Evolutionary conservation across 2,888 invertebrate species (phyloP).

Genomic region (Sympetrum striolatum): DNA sequence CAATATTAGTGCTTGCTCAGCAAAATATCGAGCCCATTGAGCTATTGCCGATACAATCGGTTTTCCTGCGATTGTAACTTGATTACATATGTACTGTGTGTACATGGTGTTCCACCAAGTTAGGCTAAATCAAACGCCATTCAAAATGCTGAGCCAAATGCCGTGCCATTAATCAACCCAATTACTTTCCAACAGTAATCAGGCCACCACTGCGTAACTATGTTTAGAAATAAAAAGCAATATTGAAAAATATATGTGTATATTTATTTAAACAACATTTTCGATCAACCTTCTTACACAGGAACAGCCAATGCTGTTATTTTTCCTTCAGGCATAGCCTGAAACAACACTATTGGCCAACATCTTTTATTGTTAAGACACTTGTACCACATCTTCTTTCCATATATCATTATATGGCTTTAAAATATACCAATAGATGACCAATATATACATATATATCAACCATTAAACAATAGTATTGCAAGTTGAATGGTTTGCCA

Average conservation of each 20-base stretch:
- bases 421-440: background rate
- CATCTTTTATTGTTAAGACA: slow-evolving; percentile 37
- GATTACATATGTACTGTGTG: too few relatives aligned
- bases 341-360: slow-evolving; percentile 39
- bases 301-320: slow-evolving; percentile 25
- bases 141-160: too few relatives aligned
- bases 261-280: slow-evolving; percentile 45
- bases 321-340: slow-evolving; percentile 26
- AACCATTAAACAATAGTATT: slow-evolving; percentile 19
- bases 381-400: slow-evolving; percentile 25
- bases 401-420: background rate
- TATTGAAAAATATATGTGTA: slow-evolving; percentile 31
- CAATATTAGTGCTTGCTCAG: too few relatives aligned
- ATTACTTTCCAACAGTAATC: too few relatives aligned
- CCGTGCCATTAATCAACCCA: too few relatives aligned
- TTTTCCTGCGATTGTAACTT: too few relatives aligned
- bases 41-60: too few relatives aligned
- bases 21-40: too few relatives aligned
- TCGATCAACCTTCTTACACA: slow-evolving; percentile 32
- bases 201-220: too few relatives aligned
- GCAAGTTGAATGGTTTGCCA: slow-evolving; percentile 29
- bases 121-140: too few relatives aligned
- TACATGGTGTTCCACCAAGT: too few relatives aligned
- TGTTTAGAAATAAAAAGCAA: too few relatives aligned
- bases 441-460: slow-evolving; percentile 7